These are phyloP conservation scores for Sebastes minor DNA, from an alignment of 2,797 vertebrate genomes.

Conservation along the genomic window DNA sequence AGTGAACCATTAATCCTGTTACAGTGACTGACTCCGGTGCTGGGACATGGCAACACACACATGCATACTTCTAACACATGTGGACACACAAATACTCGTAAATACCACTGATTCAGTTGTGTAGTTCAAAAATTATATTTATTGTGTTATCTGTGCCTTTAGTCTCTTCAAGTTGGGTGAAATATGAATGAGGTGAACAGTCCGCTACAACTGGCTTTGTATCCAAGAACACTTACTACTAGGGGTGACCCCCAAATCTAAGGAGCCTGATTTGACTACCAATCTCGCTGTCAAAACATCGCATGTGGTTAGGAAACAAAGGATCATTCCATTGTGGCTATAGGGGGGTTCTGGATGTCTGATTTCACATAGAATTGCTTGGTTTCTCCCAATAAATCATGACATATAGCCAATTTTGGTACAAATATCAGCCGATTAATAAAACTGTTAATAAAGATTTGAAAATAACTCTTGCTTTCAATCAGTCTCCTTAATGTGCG, in stretches of 20 bases:
- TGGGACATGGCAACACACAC: too few species aligned
- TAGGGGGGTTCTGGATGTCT: background rate
- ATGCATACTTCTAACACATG: too few species aligned
- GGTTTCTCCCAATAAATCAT: background rate
- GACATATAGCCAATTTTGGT: too few species aligned
- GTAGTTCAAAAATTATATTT: slow-evolving; percentile 19
- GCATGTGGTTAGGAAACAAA: background rate
- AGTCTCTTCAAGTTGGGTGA: background rate
- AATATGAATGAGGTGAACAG: slow-evolving; percentile 12
- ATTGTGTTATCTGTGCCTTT: background rate
- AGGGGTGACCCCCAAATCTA: background rate
- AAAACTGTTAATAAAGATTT: background rate
- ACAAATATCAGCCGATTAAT: background rate
- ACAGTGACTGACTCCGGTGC: slow-evolving; percentile 26
- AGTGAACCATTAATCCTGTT: slow-evolving; percentile 55
- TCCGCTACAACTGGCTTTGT: background rate
- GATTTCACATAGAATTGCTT: background rate
- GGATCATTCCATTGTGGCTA: background rate
- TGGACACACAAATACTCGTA: background rate
- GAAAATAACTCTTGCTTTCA: background rate
- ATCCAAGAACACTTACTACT: slow-evolving; percentile 4
- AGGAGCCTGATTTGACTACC: background rate
- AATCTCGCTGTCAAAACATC: background rate
- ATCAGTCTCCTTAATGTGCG: too few species aligned
- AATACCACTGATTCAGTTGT: background rate